Evolutionary conservation across 1,140 invertebrate genomes (phyloP).

Genomic region (Tetragonula clypearis): DNA sequence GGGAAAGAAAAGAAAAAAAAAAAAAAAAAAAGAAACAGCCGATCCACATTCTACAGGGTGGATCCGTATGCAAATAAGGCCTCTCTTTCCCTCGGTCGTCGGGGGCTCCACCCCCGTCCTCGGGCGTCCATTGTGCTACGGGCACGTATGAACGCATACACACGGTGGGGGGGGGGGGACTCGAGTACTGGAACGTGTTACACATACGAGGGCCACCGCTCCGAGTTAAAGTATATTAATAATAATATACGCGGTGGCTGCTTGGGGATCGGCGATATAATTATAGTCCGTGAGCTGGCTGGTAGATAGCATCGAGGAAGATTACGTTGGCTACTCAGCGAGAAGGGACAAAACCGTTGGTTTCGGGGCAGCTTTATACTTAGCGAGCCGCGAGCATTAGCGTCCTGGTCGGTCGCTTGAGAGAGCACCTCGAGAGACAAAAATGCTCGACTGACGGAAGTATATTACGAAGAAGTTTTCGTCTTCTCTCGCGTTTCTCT

Average conservation of each 20-base stretch:
- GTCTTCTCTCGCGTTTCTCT: too few species aligned
- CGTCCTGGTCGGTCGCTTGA: not conserved
- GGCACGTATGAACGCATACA: slow-evolving; percentile 36
- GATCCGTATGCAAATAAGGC: slow-evolving; percentile 78
- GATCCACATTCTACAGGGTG: slow-evolving; percentile 73
- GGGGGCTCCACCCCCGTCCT: slow-evolving; percentile 78
- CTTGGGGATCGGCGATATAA: slow-evolving; percentile 73
- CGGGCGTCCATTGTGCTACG: slow-evolving; percentile 76
- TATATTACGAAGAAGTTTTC: too few species aligned
- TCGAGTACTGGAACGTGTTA: slow-evolving; percentile 46
- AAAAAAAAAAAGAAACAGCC: slow-evolving; percentile 49
- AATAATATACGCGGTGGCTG: slow-evolving; percentile 76
- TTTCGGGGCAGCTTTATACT: slow-evolving; percentile 54
- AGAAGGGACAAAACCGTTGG: slow-evolving; percentile 56
- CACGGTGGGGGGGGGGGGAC: slow-evolving; percentile 1
- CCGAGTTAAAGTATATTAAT: slow-evolving; percentile 74
- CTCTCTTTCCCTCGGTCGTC: slow-evolving; percentile 65
- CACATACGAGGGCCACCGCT: slow-evolving; percentile 45
- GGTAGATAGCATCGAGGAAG: slow-evolving; percentile 70
- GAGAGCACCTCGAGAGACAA: too few species aligned
- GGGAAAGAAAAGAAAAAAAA: not conserved
- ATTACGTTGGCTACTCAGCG: slow-evolving; percentile 63
- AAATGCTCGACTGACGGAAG: too few species aligned
- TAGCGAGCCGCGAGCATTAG: slow-evolving; percentile 62
- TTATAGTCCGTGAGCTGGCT: slow-evolving; percentile 69